A percentile compares a stretch with the other conserved stretches of the same genome.
Evolutionary conservation across 1,140 invertebrate species (phyloP).

Genomic region (Leptestheria dahalacensis): DNA sequence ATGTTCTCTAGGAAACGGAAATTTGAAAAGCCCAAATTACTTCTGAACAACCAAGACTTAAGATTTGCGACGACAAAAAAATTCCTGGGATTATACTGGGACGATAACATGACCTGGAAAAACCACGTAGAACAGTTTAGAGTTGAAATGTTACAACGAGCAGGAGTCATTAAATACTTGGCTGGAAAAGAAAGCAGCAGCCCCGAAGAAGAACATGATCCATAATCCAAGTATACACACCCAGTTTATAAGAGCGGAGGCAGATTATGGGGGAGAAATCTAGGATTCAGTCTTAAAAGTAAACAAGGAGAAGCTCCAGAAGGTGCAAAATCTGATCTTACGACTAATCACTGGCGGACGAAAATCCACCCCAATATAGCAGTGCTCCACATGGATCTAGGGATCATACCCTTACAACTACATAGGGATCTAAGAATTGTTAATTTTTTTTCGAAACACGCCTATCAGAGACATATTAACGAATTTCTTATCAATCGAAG

Average conservation of each 20-base stretch:
- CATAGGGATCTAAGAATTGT: background rate
- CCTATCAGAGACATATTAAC: background rate
- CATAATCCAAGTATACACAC: background rate
- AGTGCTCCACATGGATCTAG: background rate
- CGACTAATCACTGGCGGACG: background rate
- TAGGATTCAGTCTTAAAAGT: background rate
- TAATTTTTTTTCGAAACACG: background rate
- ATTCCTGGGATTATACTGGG: background rate
- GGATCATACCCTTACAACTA: background rate
- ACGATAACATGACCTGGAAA: background rate
- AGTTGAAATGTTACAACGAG: background rate
- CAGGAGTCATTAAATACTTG: background rate
- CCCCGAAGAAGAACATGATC: background rate
- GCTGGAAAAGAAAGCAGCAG: background rate
- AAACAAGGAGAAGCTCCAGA: background rate
- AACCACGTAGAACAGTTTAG: background rate
- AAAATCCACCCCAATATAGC: background rate
- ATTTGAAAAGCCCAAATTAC: background rate
- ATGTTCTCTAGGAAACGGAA: background rate
- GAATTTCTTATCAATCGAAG: background rate
- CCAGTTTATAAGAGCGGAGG: background rate
- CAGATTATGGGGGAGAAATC: background rate
- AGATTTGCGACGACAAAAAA: background rate
- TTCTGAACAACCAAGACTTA: background rate
- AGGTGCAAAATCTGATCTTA: background rate